These are phyloP conservation scores for Anorthoa munda DNA, from an alignment of 2,888 invertebrate genomes.

Conservation along the genomic window DNA sequence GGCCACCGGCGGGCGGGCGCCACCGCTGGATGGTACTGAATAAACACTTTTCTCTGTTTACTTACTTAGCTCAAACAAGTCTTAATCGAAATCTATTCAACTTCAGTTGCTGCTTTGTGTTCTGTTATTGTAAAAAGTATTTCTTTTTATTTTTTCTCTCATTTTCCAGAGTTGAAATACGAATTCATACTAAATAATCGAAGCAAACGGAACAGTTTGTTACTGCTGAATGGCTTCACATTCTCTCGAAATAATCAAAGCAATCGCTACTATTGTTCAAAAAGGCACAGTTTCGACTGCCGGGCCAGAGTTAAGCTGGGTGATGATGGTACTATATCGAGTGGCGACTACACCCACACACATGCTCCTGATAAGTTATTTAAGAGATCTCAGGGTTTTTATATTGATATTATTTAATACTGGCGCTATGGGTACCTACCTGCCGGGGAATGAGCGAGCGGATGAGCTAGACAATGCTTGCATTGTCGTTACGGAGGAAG, in stretches of 20 bases:
- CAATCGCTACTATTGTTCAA: conserved; percentile 20
- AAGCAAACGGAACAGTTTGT: conserved; percentile 35
- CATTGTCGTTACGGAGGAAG: too few relatives aligned
- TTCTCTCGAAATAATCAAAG: conserved; percentile 10
- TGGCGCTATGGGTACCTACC: too few relatives aligned
- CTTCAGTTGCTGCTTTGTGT: too few relatives aligned
- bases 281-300: conserved; percentile 18
- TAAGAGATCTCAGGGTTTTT: not conserved
- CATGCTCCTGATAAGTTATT: not conserved
- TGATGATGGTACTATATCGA: not conserved
- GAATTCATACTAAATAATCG: conserved; percentile 44
- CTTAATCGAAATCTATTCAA: too few relatives aligned
- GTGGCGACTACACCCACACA: not conserved
- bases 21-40: too few relatives aligned
- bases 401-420: not conserved
- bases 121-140: not conserved
- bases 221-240: not conserved
- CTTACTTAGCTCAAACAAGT: too few relatives aligned
- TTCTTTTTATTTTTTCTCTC: not conserved
- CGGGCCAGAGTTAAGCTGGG: conserved; percentile 14
- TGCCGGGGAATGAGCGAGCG: too few relatives aligned
- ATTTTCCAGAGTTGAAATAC: conserved; percentile 16
- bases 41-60: too few relatives aligned
- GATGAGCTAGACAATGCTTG: too few relatives aligned
- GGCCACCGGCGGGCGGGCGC: too few relatives aligned